Base-by-base conservation (phyloP, 2,113 vertebrate genomes). In the Petrocephalus microphthalmus region DNA sequence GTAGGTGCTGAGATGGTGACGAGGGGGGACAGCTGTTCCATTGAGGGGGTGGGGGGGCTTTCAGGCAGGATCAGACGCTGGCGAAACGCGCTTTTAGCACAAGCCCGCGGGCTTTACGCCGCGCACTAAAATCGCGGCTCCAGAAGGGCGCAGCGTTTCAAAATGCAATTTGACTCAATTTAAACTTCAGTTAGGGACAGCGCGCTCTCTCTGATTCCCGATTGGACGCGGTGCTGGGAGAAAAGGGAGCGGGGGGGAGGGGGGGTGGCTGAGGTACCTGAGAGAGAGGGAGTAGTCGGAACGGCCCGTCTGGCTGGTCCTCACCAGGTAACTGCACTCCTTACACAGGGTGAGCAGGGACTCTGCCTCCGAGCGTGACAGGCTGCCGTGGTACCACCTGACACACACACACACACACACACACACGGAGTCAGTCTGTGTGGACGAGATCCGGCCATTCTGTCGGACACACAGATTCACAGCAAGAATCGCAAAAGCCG, bases 241-340 rank as follows among this genome's bases (percentile, higher is more conserved):
- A n/a, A 86, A 64, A 64, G 45, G 15, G n/a, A 51, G 84, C 89
- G 87, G 10, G 29, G 45, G 20, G 2, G 0, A 29, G 15, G 0
- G 25, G 3, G 15, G 33, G 54, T 0, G 49, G 7, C 7, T n/a
- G n/a, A 29, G n/a, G 56, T 92, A 95, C 95, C 94, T 92, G 74
- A 99, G 91, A 71, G 98, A 99, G 88, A 99, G 95, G 64, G 97
- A 98, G 94, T 96, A 98, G 93, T 99, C 97, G 0, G 95, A 95
- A 90, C 96, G 97, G 95, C 95, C 98, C 89, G 95, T 97, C 92
- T 99, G 96, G 91, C 98, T 99, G 89, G 96, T 98, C 91, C 98
- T 96, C 92, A 99, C 97, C 92, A 99, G 96, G 94, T 99, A 99
- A 94, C 98, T 99, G 90, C 98, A 98, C 92, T 99, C 98, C 94